A percentile compares a stretch with the other conserved stretches of the same genome.
Evolutionary conservation across 2,797 vertebrate genomes (phyloP).

Genomic region (Salmo trutta): DNA sequence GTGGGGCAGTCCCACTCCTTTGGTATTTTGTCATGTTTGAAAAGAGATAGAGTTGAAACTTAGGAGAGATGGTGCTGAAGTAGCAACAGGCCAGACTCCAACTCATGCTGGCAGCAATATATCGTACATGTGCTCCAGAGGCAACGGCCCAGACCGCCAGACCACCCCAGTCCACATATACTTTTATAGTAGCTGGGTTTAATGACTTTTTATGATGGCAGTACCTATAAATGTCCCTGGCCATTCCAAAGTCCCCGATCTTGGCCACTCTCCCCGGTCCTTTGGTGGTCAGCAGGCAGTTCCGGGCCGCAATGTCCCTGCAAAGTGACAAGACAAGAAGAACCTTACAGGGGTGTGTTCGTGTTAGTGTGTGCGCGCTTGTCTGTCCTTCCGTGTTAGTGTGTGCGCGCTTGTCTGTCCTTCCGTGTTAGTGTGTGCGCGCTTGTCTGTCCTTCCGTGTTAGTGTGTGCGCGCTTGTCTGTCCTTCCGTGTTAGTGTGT

Average conservation of each 20-base stretch:
- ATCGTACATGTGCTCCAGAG: not conserved
- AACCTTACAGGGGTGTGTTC: not conserved
- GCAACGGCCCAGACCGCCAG: not conserved
- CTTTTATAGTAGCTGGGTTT: not conserved
- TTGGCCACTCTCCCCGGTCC: conserved; percentile 91
- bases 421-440: too few species aligned
- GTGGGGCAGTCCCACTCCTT: not conserved
- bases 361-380: not conserved
- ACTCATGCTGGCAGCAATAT: not conserved
- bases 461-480: too few species aligned
- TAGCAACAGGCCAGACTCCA: not conserved
- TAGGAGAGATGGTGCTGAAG: not conserved
- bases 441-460: too few species aligned
- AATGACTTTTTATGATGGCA: not conserved
- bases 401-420: too few species aligned
- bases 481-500: too few species aligned
- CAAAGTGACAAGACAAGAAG: not conserved
- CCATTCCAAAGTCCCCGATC: conserved; percentile 99
- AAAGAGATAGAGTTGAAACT: not conserved
- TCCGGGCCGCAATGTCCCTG: conserved; percentile 97
- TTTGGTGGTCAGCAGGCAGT: conserved; percentile 95
- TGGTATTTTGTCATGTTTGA: not conserved
- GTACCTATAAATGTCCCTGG: conserved; percentile 98
- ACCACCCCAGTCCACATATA: not conserved
- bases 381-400: too few species aligned